These are phyloP conservation scores for Meda fulgida DNA, from an alignment of 2,797 vertebrate species.

Conservation along the genomic window DNA sequence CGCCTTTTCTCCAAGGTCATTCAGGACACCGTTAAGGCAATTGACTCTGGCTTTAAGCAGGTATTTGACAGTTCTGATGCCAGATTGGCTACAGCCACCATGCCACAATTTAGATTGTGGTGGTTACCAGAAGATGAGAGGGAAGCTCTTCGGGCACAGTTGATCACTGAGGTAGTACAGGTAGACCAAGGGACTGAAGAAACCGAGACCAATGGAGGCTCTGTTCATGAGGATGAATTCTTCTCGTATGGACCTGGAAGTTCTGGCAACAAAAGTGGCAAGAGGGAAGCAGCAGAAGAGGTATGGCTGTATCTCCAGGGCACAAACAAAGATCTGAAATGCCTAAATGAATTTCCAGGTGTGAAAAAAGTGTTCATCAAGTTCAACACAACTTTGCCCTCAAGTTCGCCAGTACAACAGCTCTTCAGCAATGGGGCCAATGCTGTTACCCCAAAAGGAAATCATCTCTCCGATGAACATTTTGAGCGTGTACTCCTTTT, in stretches of 20 bases:
- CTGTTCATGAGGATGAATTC: conserved; percentile 75
- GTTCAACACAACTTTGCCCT: conserved; percentile 78
- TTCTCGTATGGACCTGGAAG: conserved; percentile 75
- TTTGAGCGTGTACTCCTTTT: conserved; percentile 78
- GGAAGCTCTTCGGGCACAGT: conserved; percentile 73
- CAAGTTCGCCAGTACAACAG: conserved; percentile 75
- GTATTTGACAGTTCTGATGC: conserved; percentile 75
- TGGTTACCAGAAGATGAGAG: conserved; percentile 76
- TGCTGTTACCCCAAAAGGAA: conserved; percentile 72
- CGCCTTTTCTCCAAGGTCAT: conserved; percentile 71
- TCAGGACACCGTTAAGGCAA: conserved; percentile 65
- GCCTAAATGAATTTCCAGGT: conserved; percentile 77
- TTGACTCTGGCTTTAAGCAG: conserved; percentile 74
- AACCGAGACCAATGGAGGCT: conserved; percentile 59
- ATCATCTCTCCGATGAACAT: conserved; percentile 76
- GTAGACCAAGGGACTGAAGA: conserved; percentile 64
- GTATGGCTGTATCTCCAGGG: conserved; percentile 76
- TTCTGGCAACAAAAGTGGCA: conserved; percentile 63
- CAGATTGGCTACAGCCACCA: conserved; percentile 74
- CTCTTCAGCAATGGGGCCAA: conserved; percentile 77
- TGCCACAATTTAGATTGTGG: conserved; percentile 78
- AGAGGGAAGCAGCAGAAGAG: conserved; percentile 69
- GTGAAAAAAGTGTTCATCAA: conserved; percentile 78
- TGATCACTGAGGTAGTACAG: conserved; percentile 72
- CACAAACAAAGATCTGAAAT: conserved; percentile 75